Evolutionary conservation across 2,888 invertebrate species (phyloP).

Genomic region (Cactoblastis cactorum): DNA sequence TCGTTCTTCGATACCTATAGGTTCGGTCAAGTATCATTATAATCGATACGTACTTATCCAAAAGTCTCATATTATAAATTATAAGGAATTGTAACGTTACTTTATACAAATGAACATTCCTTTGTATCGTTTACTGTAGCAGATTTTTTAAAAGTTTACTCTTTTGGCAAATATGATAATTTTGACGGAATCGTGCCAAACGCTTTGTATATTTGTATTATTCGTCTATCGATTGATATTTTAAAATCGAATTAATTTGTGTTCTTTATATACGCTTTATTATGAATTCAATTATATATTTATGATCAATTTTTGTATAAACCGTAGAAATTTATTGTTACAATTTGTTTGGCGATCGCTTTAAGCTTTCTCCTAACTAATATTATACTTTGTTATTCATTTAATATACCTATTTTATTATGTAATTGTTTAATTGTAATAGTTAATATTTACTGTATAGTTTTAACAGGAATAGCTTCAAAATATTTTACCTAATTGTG

Average conservation of each 20-base stretch:
- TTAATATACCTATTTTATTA: conserved; percentile 31
- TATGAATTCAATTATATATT: conserved; percentile 1
- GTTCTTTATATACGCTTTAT: conserved; percentile 11
- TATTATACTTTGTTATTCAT: conserved; percentile 33
- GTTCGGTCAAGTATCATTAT: conserved; percentile 8
- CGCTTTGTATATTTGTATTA: conserved; percentile 4
- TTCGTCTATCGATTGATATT: conserved; percentile 6
- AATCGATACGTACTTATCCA: neutral
- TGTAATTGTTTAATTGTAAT: conserved; percentile 40
- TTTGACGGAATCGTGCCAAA: conserved; percentile 18
- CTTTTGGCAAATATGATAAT: conserved; percentile 6
- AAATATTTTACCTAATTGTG: conserved; percentile 53
- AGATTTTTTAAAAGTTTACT: conserved; percentile 4
- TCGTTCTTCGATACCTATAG: neutral
- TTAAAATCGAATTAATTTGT: conserved; percentile 9
- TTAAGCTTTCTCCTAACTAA: conserved; percentile 30
- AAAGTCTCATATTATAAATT: neutral
- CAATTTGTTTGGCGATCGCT: conserved; percentile 27
- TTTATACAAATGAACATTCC: conserved; percentile 17
- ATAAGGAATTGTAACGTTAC: conserved; percentile 20
- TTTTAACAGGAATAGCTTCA: conserved; percentile 50
- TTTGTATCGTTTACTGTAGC: conserved; percentile 13
- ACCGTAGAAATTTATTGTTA: conserved; percentile 7
- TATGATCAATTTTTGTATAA: conserved; percentile 4
- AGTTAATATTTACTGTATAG: conserved; percentile 47